Conservation (phyloP, 1,140 invertebrate species). For the Tribolium castaneum region DNA sequence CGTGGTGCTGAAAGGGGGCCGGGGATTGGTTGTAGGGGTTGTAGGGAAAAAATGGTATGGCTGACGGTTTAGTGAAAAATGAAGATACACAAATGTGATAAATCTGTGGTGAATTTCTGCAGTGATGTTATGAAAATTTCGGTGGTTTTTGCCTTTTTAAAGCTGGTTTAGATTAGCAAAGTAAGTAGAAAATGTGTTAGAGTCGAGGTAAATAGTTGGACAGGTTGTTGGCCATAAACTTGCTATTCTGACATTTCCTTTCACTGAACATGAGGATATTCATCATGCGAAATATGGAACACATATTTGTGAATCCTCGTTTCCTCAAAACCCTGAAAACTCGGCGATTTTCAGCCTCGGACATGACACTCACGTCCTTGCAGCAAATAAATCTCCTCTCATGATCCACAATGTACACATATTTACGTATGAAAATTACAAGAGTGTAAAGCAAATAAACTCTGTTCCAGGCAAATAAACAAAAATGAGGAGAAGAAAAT, state of each 20-base stretch:
- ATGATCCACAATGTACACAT: conserved; percentile 18
- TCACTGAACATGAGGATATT: conserved; percentile 57
- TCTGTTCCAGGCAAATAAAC: conserved; percentile 2
- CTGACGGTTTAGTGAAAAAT: conserved; percentile 56
- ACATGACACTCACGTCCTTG: conserved; percentile 5
- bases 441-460: conserved; percentile 19
- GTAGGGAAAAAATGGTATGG: conserved; percentile 62
- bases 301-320: conserved; percentile 35
- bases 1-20: conserved; percentile 55
- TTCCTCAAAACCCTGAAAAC: neutral
- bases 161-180: neutral
- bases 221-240: conserved; percentile 60
- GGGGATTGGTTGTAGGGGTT: conserved; percentile 52
- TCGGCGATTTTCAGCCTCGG: neutral
- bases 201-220: conserved; percentile 38
- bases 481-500: conserved; percentile 22
- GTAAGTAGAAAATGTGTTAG: conserved; percentile 46
- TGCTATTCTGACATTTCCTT: conserved; percentile 60
- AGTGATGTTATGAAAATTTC: neutral
- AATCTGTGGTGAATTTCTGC: conserved; percentile 26
- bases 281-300: conserved; percentile 51
- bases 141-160: neutral
- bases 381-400: neutral
- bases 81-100: conserved; percentile 55
- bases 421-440: conserved; percentile 9